phyloP scores from a whole-genome alignment of 2,888 invertebrate genomes.

The Drosophila pegasa region DNA sequence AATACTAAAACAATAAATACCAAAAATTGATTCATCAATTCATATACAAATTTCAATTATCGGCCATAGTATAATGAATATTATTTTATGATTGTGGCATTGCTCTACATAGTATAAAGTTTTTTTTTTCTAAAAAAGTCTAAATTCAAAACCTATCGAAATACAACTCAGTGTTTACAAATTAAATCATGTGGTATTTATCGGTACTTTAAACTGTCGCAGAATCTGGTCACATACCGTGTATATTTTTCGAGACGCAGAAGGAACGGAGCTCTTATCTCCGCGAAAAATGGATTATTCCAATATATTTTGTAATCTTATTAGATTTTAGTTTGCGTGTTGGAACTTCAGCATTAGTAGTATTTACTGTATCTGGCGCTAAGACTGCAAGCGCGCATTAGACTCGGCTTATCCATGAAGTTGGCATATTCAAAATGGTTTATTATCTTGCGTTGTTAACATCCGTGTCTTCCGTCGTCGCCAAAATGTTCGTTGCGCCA shows the following conservation, averaged over 20 bases:
- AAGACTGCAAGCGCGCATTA: constrained; percentile 17
- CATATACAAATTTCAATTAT: not conserved
- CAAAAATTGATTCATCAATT: no score
- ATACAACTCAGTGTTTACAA: constrained; percentile 67
- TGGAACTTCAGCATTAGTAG: constrained; percentile 26
- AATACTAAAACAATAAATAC: not conserved
- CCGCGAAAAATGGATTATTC: constrained; percentile 70
- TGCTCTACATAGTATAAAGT: not conserved
- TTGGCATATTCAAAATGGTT: constrained; percentile 71
- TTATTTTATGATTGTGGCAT: not conserved
- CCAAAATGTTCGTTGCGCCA: constrained; percentile 74
- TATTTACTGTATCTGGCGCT: constrained; percentile 13
- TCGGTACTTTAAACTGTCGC: constrained; percentile 9
- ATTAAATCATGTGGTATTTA: constrained; percentile 20
- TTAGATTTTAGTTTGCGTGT: constrained; percentile 49
- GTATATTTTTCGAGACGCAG: constrained; percentile 80
- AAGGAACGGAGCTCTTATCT: constrained; percentile 74
- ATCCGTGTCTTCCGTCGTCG: constrained; percentile 71
- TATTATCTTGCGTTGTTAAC: constrained; percentile 74
- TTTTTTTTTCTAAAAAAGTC: no score
- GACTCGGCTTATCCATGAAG: constrained; percentile 20
- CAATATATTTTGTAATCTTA: constrained; percentile 66
- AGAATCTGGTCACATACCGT: constrained; percentile 55
- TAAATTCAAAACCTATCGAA: constrained; percentile 9
- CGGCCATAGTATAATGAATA: no score